These are phyloP conservation scores for Altica lythri DNA, from an alignment of 2,888 invertebrate genomes.

Conservation along the genomic window DNA sequence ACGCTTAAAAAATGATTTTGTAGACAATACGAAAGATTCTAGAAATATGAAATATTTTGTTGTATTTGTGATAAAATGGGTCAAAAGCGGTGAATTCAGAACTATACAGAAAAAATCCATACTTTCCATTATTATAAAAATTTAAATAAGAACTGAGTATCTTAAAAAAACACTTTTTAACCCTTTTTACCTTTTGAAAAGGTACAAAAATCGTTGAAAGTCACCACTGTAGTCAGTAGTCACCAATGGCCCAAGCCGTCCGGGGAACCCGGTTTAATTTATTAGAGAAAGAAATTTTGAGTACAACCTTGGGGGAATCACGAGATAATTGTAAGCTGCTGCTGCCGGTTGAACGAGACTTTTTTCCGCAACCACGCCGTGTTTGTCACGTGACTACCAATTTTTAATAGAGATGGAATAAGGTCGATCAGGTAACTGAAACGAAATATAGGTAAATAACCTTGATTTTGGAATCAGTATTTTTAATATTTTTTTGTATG, in stretches of 20 bases:
- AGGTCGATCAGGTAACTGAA: background rate
- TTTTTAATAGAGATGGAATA: constrained; percentile 22
- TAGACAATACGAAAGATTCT: too few species aligned
- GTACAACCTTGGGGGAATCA: background rate
- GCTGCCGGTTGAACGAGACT: constrained; percentile 26
- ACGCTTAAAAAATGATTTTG: too few species aligned
- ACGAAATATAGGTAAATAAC: constrained; percentile 8
- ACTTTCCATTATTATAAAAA: too few species aligned
- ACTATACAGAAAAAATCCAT: too few species aligned
- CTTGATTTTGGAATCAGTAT: background rate
- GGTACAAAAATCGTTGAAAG: constrained; percentile 10
- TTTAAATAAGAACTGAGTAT: too few species aligned
- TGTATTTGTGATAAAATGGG: too few species aligned
- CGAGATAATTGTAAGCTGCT: background rate
- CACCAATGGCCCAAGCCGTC: too few species aligned
- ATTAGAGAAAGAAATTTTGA: constrained; percentile 23
- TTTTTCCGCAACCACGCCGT: constrained; percentile 34
- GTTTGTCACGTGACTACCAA: constrained; percentile 36
- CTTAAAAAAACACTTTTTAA: background rate
- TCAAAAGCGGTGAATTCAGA: too few species aligned
- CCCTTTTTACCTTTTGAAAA: constrained; percentile 5
- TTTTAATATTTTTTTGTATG: too few species aligned
- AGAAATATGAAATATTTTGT: too few species aligned
- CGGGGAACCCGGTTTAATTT: constrained; percentile 15
- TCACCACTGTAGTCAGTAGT: constrained; percentile 4